Percentiles rank a stretch among this genome's conserved stretches.
phyloP scores from a whole-genome alignment of 2,888 invertebrate species.

The Trachelus tabidus region DNA sequence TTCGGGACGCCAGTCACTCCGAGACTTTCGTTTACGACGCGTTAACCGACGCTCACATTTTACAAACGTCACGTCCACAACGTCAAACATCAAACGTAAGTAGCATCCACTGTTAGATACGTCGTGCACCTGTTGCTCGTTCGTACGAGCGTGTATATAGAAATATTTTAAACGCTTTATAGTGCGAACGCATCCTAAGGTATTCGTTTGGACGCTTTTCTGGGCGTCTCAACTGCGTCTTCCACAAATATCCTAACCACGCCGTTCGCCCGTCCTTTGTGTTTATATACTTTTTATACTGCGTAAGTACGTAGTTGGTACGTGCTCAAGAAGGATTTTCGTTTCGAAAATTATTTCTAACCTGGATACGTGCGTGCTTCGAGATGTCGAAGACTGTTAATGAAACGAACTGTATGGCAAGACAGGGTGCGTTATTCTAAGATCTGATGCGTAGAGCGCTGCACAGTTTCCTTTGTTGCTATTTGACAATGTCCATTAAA shows the following conservation, averaged over 20 bases:
- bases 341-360: not conserved
- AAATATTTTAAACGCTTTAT: not conserved
- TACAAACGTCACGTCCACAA: not conserved
- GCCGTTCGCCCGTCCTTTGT: not conserved
- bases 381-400: not conserved
- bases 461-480: not conserved
- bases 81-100: not conserved
- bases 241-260: not conserved
- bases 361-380: not conserved
- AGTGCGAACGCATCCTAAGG: not conserved
- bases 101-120: not conserved
- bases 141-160: not conserved
- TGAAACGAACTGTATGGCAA: not conserved
- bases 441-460: not conserved
- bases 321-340: not conserved
- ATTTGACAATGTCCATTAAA: not conserved
- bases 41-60: not conserved
- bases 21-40: not conserved
- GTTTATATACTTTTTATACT: too few species aligned
- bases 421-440: not conserved
- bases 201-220: not conserved
- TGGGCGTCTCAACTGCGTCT: not conserved
- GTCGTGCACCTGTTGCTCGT: not conserved
- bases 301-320: not conserved
- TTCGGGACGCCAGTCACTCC: not conserved